Base-by-base conservation (phyloP, 2,113 vertebrate species). In the Pseudolaguvia tuberculata region DNA sequence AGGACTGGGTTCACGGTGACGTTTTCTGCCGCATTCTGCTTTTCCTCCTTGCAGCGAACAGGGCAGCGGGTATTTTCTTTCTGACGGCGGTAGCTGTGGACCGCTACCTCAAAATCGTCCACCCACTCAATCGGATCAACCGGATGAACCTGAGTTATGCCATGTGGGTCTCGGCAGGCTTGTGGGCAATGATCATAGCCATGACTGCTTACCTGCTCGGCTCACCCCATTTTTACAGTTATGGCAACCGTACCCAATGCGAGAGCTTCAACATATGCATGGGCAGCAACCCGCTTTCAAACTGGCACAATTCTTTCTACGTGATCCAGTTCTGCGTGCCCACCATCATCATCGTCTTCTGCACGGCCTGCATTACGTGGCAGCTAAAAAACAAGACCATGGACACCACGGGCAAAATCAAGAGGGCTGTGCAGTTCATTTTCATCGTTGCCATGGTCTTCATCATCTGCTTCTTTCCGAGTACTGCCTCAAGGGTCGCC, bases 251-350 rank as follows among this genome's bases (percentile, higher is more conserved):
- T 0, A 91, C 88, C 0, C 91, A 91, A 63, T 93, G 92, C 15
- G 91, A 92, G 82, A 92, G 90, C 57, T 93, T 93, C 82, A 90
- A 88, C 83, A 91, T 93, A 72, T 91, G 90, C 80, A 82, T 90
- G 76, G 86, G 82, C 21, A 77, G 72, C 75, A 79, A 78, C 14
- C 85, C 89, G 0, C 50, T 86, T 20, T 80, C 83, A 71, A 89
- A 85, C 73, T 93, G 91, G 90, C 90, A 91, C 72, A 90, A 91
- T 20, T 10, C 82, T 1, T 91, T 92, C 75, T 91, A 90, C 10
- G 79, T 90, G 7, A 11, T 88, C 27, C 86, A 91, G 83, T 91
- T 91, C 31, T 86, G 84, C 66, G 50, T 91, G 42, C 91, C 91
- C 2, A 59, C 86, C 0, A 12, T 21, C 1, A 89, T 91, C 21